Evolutionary conservation across 2,797 vertebrate species (phyloP).

Genomic region (Etheostoma nigrum): DNA sequence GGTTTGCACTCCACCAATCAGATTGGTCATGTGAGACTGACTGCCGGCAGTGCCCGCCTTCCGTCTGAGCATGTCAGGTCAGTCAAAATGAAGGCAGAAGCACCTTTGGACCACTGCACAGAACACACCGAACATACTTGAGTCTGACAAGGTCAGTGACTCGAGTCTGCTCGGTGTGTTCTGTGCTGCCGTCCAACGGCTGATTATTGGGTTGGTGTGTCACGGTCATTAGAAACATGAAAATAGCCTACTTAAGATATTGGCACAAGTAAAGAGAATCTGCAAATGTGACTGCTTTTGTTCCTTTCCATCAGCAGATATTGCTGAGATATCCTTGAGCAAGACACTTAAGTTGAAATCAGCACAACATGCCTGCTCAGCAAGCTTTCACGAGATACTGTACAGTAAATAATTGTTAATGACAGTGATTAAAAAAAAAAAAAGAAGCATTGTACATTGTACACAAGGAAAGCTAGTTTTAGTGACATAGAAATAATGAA

Average conservation of each 20-base stretch:
- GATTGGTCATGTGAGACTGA: no score
- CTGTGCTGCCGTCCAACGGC: no score
- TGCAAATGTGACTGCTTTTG: background rate
- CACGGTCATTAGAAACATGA: background rate
- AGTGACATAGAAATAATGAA: background rate
- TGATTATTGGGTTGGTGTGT: no score
- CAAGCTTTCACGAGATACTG: slow-evolving; percentile 31
- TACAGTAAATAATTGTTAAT: slow-evolving; percentile 43
- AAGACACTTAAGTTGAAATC: slow-evolving; percentile 25
- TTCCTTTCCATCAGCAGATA: slow-evolving; percentile 13
- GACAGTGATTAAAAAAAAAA: slow-evolving; percentile 14
- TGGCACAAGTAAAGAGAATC: background rate
- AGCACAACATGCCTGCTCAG: slow-evolving; percentile 22
- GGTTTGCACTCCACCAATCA: no score
- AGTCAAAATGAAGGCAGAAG: no score
- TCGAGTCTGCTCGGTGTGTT: no score
- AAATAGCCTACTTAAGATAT: background rate
- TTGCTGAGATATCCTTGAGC: slow-evolving; percentile 17
- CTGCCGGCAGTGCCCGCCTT: no score
- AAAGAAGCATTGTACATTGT: slow-evolving; percentile 5
- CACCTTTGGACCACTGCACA: no score
- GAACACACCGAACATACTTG: no score
- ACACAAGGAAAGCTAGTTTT: slow-evolving; percentile 1
- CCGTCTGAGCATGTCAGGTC: no score
- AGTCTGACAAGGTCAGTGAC: no score